phyloP scores from a whole-genome alignment of 2,797 vertebrate genomes.

The Pseudochaenichthys georgianus region DNA sequence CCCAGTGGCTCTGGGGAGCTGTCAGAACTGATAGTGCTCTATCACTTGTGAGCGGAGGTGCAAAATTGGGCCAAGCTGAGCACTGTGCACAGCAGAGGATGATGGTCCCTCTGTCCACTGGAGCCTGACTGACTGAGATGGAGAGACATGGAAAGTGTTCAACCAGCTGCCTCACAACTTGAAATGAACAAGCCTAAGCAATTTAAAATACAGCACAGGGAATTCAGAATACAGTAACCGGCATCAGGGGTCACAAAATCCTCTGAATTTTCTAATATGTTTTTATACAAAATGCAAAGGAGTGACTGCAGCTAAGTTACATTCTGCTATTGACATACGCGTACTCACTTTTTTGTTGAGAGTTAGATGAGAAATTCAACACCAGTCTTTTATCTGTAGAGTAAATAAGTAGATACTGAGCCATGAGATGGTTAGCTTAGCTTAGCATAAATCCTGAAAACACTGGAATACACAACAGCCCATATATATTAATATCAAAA shows the following conservation, averaged over 20 bases:
- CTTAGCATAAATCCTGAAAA: neutral
- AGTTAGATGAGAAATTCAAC: neutral
- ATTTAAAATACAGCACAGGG: constrained; percentile 57
- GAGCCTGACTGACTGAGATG: constrained; percentile 80
- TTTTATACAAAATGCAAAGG: constrained; percentile 46
- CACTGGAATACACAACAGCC: neutral
- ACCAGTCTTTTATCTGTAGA: neutral
- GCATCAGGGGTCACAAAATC: constrained; percentile 32
- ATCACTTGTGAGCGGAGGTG: constrained; percentile 85
- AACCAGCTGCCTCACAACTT: constrained; percentile 67
- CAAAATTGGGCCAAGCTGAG: constrained; percentile 84
- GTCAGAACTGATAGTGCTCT: constrained; percentile 88
- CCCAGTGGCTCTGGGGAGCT: constrained; percentile 83
- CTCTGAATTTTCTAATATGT: constrained; percentile 11
- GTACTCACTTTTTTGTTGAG: neutral
- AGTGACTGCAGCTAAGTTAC: constrained; percentile 6
- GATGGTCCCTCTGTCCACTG: constrained; percentile 79
- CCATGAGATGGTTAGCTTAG: neutral
- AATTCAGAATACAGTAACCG: constrained; percentile 51
- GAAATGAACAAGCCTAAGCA: constrained; percentile 66
- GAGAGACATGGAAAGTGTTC: constrained; percentile 75
- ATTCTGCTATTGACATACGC: neutral
- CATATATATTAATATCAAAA: neutral
- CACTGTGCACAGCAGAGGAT: constrained; percentile 78
- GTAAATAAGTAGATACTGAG: too few relatives aligned